Conservation (phyloP, 2,797 vertebrate species). For the Mergus octosetaceus region DNA sequence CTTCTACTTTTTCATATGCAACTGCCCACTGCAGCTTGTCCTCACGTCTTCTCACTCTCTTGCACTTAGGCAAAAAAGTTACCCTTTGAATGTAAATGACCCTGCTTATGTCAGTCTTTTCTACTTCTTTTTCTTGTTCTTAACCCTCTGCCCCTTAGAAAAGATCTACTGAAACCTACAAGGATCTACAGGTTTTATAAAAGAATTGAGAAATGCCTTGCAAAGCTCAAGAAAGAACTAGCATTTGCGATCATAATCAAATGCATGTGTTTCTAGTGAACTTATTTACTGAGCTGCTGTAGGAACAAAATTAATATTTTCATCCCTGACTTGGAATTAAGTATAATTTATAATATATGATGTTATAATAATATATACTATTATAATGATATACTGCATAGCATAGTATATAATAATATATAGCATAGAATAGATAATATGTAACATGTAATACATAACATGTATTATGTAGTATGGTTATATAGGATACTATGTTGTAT, state of each 20-base stretch:
- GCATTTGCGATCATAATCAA: background rate
- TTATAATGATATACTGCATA: background rate
- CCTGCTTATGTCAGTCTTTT: background rate
- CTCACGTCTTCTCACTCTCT: background rate
- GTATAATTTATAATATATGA: background rate
- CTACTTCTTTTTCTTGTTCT: background rate
- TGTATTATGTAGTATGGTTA: background rate
- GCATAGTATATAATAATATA: background rate
- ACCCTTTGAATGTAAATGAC: background rate
- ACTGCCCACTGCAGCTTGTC: background rate
- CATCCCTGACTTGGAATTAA: background rate
- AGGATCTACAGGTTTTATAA: background rate
- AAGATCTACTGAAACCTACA: background rate
- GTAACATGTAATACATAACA: background rate
- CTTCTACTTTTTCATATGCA: background rate
- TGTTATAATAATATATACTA: background rate
- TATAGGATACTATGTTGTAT: background rate
- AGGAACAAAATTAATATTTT: background rate
- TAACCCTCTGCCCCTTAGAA: background rate
- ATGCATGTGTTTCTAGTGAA: background rate
- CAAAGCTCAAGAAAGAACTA: background rate
- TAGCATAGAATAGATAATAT: background rate
- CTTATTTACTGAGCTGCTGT: background rate
- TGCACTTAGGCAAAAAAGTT: background rate
- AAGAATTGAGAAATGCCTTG: background rate